These are phyloP conservation scores for Campopleginae sp. DNA, from an alignment of 2,888 invertebrate genomes.

Conservation along the genomic window DNA sequence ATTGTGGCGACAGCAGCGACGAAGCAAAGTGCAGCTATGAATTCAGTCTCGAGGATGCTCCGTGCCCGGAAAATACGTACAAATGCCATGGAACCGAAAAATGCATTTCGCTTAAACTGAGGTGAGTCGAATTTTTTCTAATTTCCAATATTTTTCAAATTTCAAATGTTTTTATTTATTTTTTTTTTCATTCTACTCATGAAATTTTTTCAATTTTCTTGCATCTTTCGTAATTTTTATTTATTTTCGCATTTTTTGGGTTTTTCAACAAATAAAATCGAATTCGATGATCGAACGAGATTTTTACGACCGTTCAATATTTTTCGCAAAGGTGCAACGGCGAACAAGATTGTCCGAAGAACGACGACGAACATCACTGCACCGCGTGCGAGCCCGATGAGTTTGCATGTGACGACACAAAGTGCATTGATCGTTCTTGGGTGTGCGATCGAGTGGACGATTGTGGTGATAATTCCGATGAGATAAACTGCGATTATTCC, in stretches of 20 bases:
- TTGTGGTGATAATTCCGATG: slow-evolving; percentile 91
- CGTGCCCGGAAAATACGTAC: slow-evolving; percentile 73
- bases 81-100: slow-evolving; percentile 73
- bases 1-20: slow-evolving; percentile 87
- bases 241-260: not conserved
- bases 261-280: too few relatives aligned
- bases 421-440: slow-evolving; percentile 87
- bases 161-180: too few relatives aligned
- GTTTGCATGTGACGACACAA: slow-evolving; percentile 86
- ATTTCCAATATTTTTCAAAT: not conserved
- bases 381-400: slow-evolving; percentile 83
- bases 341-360: slow-evolving; percentile 89
- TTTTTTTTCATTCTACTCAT: not conserved
- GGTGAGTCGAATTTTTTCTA: slow-evolving; percentile 66
- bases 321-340: slow-evolving; percentile 86
- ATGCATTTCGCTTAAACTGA: slow-evolving; percentile 77
- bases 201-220: not conserved
- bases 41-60: slow-evolving; percentile 2
- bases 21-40: slow-evolving; percentile 83
- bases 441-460: slow-evolving; percentile 88
- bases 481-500: slow-evolving; percentile 82
- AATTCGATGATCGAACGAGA: not conserved
- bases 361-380: slow-evolving; percentile 90
- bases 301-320: not conserved
- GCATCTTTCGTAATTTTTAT: not conserved